Percentiles rank a stretch among this genome's conserved stretches.
Evolutionary conservation across 2,113 vertebrate species (phyloP).

Genomic region (Oncorhynchus clarkii): DNA sequence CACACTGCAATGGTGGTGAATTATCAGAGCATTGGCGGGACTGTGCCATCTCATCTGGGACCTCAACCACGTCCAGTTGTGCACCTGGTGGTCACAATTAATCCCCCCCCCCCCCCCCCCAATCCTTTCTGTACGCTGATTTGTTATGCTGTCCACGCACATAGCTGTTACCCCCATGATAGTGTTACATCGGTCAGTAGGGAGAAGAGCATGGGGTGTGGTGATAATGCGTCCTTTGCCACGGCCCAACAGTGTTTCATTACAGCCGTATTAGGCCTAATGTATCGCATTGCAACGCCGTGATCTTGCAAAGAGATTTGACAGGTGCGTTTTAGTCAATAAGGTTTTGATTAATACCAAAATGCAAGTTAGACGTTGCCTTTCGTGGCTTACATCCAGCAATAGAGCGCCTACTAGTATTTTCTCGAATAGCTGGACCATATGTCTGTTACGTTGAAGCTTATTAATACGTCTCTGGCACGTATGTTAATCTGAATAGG

Average conservation of each 20-base stretch:
- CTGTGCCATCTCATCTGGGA: too few species aligned
- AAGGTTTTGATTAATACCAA: slow-evolving; percentile 39
- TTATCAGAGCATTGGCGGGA: neutral
- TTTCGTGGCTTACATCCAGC: too few species aligned
- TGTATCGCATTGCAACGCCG: neutral
- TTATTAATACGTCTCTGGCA: too few species aligned
- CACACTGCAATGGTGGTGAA: neutral
- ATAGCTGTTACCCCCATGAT: too few species aligned
- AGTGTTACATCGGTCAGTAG: too few species aligned
- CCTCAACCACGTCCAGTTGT: too few species aligned
- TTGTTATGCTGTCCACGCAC: neutral
- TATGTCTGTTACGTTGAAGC: too few species aligned
- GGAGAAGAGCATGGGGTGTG: too few species aligned
- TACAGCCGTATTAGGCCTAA: neutral
- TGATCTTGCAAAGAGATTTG: too few species aligned
- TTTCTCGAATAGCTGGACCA: too few species aligned
- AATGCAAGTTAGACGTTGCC: neutral
- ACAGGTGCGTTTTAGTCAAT: neutral
- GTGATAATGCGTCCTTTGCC: too few species aligned
- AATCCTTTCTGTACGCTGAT: neutral
- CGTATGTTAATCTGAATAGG: neutral
- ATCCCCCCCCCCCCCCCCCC: too few species aligned
- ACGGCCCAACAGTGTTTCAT: slow-evolving; percentile 1
- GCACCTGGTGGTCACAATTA: neutral
- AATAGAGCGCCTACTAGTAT: neutral